A percentile compares a stretch with the other conserved stretches of the same genome.
phyloP scores from a whole-genome alignment of 1,140 invertebrate genomes.

The Octopus bimaculoides region DNA sequence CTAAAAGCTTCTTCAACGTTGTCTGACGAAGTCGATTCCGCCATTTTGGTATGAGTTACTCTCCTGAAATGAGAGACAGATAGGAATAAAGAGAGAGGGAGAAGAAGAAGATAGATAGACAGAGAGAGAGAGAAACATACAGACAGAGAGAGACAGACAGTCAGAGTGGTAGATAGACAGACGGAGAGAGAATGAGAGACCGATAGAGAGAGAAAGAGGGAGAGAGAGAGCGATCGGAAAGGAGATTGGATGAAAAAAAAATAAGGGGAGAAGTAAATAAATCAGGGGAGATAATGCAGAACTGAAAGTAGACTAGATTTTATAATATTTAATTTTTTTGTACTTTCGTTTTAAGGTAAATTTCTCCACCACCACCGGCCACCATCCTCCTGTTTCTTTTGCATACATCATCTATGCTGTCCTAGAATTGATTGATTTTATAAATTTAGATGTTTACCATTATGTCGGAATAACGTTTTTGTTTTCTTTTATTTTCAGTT shows the following conservation, averaged over 20 bases:
- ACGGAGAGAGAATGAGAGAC: not conserved
- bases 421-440: no score
- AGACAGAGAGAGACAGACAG: not conserved
- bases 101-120: not conserved
- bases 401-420: no score
- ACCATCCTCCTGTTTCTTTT: no score
- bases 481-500: no score
- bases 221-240: not conserved
- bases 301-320: no score
- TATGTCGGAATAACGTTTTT: no score
- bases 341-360: no score
- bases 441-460: no score
- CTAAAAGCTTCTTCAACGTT: not conserved
- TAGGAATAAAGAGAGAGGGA: not conserved
- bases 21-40: not conserved
- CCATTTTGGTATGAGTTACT: not conserved
- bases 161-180: not conserved
- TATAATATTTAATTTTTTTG: no score
- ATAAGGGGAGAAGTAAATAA: not conserved
- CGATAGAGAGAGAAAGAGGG: not conserved
- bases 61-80: not conserved
- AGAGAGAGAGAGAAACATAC: not conserved
- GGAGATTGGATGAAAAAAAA: not conserved
- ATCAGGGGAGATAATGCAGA: not conserved
- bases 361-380: no score